Evolutionary conservation across 1,140 invertebrate genomes (phyloP).

Genomic region (Cydia fagiglandana): DNA sequence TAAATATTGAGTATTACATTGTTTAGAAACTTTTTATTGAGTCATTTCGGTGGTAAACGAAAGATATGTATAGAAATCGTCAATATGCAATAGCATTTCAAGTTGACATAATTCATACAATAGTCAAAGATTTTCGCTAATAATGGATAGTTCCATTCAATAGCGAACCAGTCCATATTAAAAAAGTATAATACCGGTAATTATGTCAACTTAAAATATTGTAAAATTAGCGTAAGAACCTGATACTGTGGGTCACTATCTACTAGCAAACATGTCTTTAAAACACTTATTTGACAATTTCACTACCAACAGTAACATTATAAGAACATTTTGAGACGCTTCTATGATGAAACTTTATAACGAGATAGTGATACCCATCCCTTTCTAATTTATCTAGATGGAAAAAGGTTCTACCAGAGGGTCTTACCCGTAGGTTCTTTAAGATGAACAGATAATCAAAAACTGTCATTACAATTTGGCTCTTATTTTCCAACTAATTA

Average conservation of each 20-base stretch:
- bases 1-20: slow-evolving; percentile 42
- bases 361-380: slow-evolving; percentile 31
- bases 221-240: not conserved
- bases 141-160: too few species aligned
- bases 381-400: slow-evolving; percentile 33
- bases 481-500: not conserved
- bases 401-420: not conserved
- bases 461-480: not conserved
- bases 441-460: not conserved
- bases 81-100: not conserved
- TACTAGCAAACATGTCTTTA: not conserved
- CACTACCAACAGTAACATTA: slow-evolving; percentile 4
- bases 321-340: not conserved
- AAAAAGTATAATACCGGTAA: not conserved
- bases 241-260: not conserved
- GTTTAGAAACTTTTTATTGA: slow-evolving; percentile 26
- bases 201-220: not conserved
- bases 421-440: not conserved
- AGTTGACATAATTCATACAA: not conserved
- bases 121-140: not conserved
- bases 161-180: too few species aligned
- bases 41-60: slow-evolving; percentile 49
- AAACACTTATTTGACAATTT: not conserved
- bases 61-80: slow-evolving; percentile 43
- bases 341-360: not conserved